Evolutionary conservation across 2,113 vertebrate genomes (phyloP).

Genomic region (Campylomormyrus numenius): DNA sequence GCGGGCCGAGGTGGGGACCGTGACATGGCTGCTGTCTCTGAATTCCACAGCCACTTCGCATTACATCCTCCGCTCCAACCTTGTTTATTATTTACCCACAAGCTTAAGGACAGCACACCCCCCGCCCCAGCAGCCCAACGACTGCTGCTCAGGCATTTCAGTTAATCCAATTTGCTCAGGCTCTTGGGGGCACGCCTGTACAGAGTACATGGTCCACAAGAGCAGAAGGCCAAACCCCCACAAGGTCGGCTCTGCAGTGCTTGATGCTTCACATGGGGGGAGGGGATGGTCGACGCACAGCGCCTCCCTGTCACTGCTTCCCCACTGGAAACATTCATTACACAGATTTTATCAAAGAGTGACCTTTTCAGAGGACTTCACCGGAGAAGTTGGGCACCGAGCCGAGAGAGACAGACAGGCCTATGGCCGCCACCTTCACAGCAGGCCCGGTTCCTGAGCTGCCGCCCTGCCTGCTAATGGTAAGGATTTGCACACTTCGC

Average conservation of each 20-base stretch:
- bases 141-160: not conserved
- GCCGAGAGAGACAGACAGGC: not conserved
- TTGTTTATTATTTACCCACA: not conserved
- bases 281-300: not conserved
- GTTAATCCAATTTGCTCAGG: not conserved
- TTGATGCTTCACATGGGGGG: not conserved
- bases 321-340: not conserved
- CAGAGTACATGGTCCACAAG: not conserved
- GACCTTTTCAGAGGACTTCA: not conserved
- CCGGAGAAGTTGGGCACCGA: not conserved
- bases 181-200: not conserved
- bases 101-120: not conserved
- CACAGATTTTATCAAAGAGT: not conserved
- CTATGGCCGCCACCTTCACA: not conserved
- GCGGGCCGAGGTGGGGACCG: constrained; percentile 16
- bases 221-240: not conserved
- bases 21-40: not conserved
- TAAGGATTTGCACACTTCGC: not conserved
- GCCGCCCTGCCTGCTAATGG: not conserved
- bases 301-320: not conserved
- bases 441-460: not conserved
- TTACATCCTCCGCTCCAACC: not conserved
- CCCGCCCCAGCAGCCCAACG: not conserved
- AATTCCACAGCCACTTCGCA: not conserved
- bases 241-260: not conserved